Conservation (phyloP, 2,888 invertebrate species). For the Heliconius ethilla region DNA sequence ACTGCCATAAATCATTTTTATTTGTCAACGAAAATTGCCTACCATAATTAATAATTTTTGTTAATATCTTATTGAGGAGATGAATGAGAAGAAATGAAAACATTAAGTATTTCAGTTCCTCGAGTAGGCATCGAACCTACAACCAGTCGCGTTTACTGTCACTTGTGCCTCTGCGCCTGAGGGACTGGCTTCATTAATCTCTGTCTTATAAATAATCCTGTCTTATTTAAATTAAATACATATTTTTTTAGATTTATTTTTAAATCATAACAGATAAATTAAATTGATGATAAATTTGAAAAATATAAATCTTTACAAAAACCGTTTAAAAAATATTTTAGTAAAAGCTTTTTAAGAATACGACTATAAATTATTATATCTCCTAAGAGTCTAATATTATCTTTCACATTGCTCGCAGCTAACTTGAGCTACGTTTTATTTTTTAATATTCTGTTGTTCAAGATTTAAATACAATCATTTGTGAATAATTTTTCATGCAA, state of each 20-base stretch:
- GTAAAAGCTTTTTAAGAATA: slow-evolving; percentile 9
- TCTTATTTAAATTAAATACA: not conserved
- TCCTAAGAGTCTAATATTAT: slow-evolving; percentile 38
- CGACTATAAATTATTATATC: slow-evolving; percentile 35
- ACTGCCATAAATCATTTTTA: not conserved
- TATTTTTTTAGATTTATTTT: not conserved
- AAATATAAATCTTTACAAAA: too few species aligned
- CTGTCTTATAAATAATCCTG: not conserved
- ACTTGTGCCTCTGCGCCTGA: too few species aligned
- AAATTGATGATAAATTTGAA: too few species aligned
- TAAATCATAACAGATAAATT: not conserved
- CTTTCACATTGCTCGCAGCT: slow-evolving; percentile 37
- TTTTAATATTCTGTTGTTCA: slow-evolving; percentile 36
- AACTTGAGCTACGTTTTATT: slow-evolving; percentile 35
- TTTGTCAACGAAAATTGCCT: not conserved
- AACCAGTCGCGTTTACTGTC: too few species aligned
- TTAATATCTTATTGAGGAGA: too few species aligned
- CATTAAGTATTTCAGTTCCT: too few species aligned
- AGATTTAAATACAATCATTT: slow-evolving; percentile 36
- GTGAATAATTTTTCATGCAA: slow-evolving; percentile 16
- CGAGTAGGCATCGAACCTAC: too few species aligned
- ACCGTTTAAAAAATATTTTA: not conserved
- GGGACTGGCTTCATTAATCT: too few species aligned
- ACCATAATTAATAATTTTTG: not conserved
- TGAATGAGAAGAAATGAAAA: too few species aligned